Evolutionary conservation across 2,113 vertebrate genomes (phyloP).

Genomic region (Oncorhynchus masou): DNA sequence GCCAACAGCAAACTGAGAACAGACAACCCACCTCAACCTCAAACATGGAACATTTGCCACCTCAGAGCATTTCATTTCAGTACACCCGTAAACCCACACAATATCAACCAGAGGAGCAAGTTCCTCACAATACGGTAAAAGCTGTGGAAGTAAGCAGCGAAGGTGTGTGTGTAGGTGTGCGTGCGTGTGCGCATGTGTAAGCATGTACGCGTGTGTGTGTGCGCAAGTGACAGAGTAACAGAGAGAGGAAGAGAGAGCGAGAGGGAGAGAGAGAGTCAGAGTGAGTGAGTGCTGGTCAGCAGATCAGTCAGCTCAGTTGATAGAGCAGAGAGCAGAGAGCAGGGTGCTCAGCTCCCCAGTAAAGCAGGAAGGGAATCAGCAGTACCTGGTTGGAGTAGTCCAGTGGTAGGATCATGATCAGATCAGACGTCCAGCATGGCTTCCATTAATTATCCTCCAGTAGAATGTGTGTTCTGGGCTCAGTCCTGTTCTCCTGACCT

Average conservation of each 20-base stretch:
- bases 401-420: conserved; percentile 33
- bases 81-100: conserved; percentile 70
- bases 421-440: conserved; percentile 50
- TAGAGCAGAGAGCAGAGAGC: conserved; percentile 27
- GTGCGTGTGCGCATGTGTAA: not conserved
- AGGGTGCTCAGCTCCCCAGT: conserved; percentile 30
- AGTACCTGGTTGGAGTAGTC: conserved; percentile 68
- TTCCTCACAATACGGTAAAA: conserved; percentile 53
- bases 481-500: conserved; percentile 59
- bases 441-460: conserved; percentile 71
- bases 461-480: conserved; percentile 56
- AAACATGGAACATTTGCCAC: conserved; percentile 75
- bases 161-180: conserved; percentile 35
- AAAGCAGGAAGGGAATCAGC: conserved; percentile 36
- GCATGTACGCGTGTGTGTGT: conserved; percentile 8
- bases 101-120: conserved; percentile 46
- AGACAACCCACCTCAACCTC: conserved; percentile 74
- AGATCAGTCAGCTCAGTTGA: conserved; percentile 59
- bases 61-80: conserved; percentile 66
- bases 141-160: conserved; percentile 64
- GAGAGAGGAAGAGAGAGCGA: conserved; percentile 5
- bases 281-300: conserved; percentile 59
- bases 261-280: conserved; percentile 37
- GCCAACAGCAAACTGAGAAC: conserved; percentile 49
- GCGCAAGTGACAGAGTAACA: conserved; percentile 26